Conservation (phyloP, 2,888 invertebrate species). For the Invenusta paracnida region DNA sequence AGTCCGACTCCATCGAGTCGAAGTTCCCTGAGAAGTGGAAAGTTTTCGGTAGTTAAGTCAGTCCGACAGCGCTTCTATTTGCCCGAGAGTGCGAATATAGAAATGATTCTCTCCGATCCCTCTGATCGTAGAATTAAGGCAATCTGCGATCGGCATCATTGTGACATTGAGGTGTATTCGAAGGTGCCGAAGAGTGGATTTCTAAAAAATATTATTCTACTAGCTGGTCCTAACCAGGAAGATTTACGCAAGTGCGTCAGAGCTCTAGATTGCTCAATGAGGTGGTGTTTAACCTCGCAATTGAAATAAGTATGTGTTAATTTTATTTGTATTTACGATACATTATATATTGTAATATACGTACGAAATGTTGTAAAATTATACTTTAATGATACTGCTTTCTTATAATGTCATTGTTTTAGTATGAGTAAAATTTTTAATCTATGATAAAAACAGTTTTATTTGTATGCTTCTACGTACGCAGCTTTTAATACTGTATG, state of each 20-base stretch:
- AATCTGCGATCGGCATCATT: slow-evolving; percentile 35
- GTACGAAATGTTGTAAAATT: no score
- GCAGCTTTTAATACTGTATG: no score
- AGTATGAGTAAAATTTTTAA: no score
- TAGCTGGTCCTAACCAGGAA: slow-evolving; percentile 34
- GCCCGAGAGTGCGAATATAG: slow-evolving; percentile 30
- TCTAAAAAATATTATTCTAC: slow-evolving; percentile 33
- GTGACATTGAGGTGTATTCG: slow-evolving; percentile 36
- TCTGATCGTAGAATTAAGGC: slow-evolving; percentile 33
- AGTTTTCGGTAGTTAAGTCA: no score
- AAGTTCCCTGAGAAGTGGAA: no score
- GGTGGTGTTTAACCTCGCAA: slow-evolving; percentile 30
- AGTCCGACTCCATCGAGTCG: no score
- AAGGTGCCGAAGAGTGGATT: slow-evolving; percentile 33
- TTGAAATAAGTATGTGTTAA: not conserved
- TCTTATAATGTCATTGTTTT: no score
- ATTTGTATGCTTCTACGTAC: no score
- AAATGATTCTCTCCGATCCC: slow-evolving; percentile 23
- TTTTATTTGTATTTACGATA: not conserved
- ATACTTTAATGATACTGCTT: no score
- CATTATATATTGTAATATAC: no score
- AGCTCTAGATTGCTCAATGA: slow-evolving; percentile 14
- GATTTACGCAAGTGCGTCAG: slow-evolving; percentile 33
- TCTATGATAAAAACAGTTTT: no score
- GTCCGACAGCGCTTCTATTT: slow-evolving; percentile 11